Conservation (phyloP, 2,113 vertebrate species). For the Baryphthengus martii region DNA sequence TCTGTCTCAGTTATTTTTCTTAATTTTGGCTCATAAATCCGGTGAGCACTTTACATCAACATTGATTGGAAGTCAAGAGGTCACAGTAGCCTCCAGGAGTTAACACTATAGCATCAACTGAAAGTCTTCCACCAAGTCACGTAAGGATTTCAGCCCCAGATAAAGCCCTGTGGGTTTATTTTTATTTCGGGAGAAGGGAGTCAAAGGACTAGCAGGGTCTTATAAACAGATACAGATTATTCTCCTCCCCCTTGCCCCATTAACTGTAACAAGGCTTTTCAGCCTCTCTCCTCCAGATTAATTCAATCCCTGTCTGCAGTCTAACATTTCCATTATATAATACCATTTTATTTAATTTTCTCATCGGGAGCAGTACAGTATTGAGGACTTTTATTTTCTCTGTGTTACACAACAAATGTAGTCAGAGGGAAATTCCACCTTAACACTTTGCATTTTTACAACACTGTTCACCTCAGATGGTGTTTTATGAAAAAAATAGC, state of each 20-base stretch:
- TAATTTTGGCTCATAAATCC: slow-evolving; percentile 9
- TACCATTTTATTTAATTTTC: not conserved
- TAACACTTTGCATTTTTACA: not conserved
- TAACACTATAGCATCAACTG: not conserved
- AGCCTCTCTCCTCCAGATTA: not conserved
- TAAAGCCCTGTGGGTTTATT: not conserved
- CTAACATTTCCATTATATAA: not conserved
- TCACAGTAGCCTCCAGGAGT: not conserved
- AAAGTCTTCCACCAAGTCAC: not conserved
- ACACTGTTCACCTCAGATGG: not conserved
- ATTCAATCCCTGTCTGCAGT: not conserved
- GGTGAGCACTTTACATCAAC: not conserved
- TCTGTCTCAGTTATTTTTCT: not conserved
- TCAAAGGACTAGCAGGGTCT: not conserved
- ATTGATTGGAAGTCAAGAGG: not conserved
- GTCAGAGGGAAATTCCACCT: not conserved
- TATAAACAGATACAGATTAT: not conserved
- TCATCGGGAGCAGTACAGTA: not conserved
- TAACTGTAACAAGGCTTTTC: not conserved
- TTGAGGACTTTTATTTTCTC: not conserved
- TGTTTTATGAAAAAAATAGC: not conserved
- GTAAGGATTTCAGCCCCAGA: not conserved
- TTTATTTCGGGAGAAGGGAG: not conserved
- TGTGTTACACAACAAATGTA: not conserved
- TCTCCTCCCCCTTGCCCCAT: not conserved